These are phyloP conservation scores for Tapera naevia DNA, from an alignment of 2,797 vertebrate species.

Conservation along the genomic window DNA sequence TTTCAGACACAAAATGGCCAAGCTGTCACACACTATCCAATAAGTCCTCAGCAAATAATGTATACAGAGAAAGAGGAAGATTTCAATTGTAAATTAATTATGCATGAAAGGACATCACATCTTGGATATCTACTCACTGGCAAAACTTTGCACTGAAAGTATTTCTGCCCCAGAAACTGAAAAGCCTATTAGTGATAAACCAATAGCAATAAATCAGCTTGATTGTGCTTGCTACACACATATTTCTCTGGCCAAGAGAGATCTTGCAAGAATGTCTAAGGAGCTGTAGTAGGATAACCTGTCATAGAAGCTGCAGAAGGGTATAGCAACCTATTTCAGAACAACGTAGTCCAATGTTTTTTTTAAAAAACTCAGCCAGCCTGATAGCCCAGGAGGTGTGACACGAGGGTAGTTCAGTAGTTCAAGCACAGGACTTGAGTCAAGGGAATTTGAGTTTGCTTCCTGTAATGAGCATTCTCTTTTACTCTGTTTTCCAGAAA, in stretches of 20 bases:
- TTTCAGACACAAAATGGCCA: not conserved
- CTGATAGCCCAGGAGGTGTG: not conserved
- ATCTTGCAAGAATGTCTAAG: not conserved
- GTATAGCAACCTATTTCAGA: not conserved
- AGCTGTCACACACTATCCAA: not conserved
- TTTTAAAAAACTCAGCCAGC: not conserved
- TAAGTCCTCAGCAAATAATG: not conserved
- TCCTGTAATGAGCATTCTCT: not conserved
- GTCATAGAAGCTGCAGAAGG: not conserved
- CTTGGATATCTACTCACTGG: not conserved
- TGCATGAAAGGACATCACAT: not conserved
- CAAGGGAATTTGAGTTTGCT: not conserved
- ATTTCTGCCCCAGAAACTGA: not conserved
- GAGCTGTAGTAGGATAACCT: not conserved
- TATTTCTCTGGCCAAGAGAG: not conserved
- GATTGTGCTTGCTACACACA: not conserved
- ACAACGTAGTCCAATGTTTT: not conserved
- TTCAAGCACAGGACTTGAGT: not conserved
- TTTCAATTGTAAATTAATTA: not conserved
- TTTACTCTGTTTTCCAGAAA: not conserved
- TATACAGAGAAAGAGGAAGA: not conserved
- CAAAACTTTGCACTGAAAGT: not conserved
- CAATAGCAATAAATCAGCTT: not conserved
- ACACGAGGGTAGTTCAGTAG: not conserved
- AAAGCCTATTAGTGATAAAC: not conserved